Base-by-base conservation (phyloP, 1,140 invertebrate species). In the Orchesella cincta region DNA sequence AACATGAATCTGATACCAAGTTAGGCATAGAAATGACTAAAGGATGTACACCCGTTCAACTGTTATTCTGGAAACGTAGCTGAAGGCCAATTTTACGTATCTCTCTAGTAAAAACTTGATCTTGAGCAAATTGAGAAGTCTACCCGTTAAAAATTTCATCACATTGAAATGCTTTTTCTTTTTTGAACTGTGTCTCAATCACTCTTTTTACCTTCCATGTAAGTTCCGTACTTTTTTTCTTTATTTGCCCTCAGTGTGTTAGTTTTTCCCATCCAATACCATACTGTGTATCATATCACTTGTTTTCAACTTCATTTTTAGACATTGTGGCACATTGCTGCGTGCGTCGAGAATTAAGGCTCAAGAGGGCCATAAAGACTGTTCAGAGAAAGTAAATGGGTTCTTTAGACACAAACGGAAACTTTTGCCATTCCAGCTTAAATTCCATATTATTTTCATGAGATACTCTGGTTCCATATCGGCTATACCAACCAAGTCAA, bases 401-500 rank as follows among this genome's bases (percentile, higher is more conserved):
- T 57, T 57, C 52, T 57, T 57, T 57, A 57, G 52, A 57, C 52
- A 57, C 52, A 57, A 46, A 57, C 52, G 5, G 52, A 57, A 57
- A 57, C 14, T 57, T 57, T 14, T 26, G 52, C 52, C 23, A 57
- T 57, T n/a, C 14, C 8, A 57, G 52, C 23, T 14, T 14, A 57
- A 57, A 14, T 3, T 57, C 23, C 3, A n/a, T 57, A 23, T 57
- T 57, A 57, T 57, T 57, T 57, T 57, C 52, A 23, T 57, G 52
- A 23, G 14, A 8, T 12, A 57, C 52, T 46, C 39, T 18, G 18
- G 39, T 46, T 46, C 39, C 39, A 8, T 46, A 8, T 46, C 39
- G 39, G 39, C 39, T 18, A 46, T 46, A 46, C 39, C 18, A 46
- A 8, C n/a, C n/a, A 46, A 5, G 39, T 46, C 5, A 46, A 46